Percentiles rank a stretch among this genome's conserved stretches.
phyloP scores from a whole-genome alignment of 2,113 vertebrate species.

The Holacanthus passer region DNA sequence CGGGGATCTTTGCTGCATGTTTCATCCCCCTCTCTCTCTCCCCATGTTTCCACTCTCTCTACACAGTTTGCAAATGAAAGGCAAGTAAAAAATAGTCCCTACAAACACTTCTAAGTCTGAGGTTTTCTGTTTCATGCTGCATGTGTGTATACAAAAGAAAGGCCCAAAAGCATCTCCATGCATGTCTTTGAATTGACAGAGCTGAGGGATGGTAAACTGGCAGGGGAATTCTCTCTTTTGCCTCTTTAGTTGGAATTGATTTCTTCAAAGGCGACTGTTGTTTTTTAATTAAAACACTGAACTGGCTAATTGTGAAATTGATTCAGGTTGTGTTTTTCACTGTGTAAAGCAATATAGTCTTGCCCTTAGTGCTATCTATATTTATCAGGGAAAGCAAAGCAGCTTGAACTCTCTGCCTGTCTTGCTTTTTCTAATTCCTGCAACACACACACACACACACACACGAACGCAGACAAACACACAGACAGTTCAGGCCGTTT shows the following conservation, averaged over 20 bases:
- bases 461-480: slow-evolving; percentile 27
- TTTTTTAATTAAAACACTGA: slow-evolving; percentile 84
- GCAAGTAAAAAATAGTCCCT: no score
- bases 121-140: slow-evolving; percentile 32
- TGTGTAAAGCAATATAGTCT: slow-evolving; percentile 74
- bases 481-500: slow-evolving; percentile 63
- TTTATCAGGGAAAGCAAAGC: slow-evolving; percentile 66
- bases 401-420: slow-evolving; percentile 58
- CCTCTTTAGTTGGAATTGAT: slow-evolving; percentile 81
- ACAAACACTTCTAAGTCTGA: slow-evolving; percentile 14
- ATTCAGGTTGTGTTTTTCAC: slow-evolving; percentile 79
- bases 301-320: slow-evolving; percentile 84
- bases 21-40: neutral
- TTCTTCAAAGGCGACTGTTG: slow-evolving; percentile 81
- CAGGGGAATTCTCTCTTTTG: slow-evolving; percentile 70
- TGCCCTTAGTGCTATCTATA: slow-evolving; percentile 66
- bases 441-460: slow-evolving; percentile 8
- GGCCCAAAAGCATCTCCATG: slow-evolving; percentile 50
- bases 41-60: neutral
- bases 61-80: neutral
- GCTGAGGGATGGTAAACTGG: slow-evolving; percentile 59
- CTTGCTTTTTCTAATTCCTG: slow-evolving; percentile 60
- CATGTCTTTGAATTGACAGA: slow-evolving; percentile 71
- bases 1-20: neutral
- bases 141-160: slow-evolving; percentile 37